A percentile compares a stretch with the other conserved stretches of the same genome.
These are phyloP conservation scores for Toxotes chatareus DNA, from an alignment of 2,113 vertebrate genomes.

Conservation along the genomic window DNA sequence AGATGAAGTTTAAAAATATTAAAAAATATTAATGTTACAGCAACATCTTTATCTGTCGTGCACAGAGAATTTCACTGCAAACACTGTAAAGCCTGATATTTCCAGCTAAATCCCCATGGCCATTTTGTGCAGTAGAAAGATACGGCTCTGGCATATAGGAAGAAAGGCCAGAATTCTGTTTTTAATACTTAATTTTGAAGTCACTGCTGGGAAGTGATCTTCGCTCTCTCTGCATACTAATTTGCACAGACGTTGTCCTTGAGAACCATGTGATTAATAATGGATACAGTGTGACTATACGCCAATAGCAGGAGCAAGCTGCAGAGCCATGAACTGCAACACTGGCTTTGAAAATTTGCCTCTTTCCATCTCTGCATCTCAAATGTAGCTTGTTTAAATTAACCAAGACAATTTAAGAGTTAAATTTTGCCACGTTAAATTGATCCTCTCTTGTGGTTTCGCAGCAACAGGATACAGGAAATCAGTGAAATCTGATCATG, in stretches of 20 bases:
- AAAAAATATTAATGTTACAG: constrained; percentile 49
- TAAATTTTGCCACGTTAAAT: constrained; percentile 36
- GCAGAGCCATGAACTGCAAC: constrained; percentile 55
- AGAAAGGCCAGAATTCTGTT: constrained; percentile 55
- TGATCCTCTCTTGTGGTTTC: constrained; percentile 39
- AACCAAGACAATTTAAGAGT: constrained; percentile 41
- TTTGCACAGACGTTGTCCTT: constrained; percentile 75
- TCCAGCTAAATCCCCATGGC: constrained; percentile 36
- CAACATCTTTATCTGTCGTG: constrained; percentile 49
- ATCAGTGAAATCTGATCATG: constrained; percentile 64
- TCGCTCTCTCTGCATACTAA: constrained; percentile 74
- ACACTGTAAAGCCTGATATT: constrained; percentile 32
- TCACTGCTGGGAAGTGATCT: constrained; percentile 74
- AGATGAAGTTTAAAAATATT: constrained; percentile 19
- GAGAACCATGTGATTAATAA: constrained; percentile 79
- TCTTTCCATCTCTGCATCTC: constrained; percentile 38
- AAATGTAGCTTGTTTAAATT: constrained; percentile 33
- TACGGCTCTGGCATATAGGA: constrained; percentile 11
- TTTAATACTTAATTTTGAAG: constrained; percentile 69
- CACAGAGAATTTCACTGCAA: constrained; percentile 39
- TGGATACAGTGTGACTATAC: constrained; percentile 76
- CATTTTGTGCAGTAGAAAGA: constrained; percentile 54
- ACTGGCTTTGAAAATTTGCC: constrained; percentile 42
- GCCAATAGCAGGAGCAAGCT: constrained; percentile 57
- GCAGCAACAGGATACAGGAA: constrained; percentile 61